A percentile compares a stretch with the other conserved stretches of the same genome.
phyloP scores from a whole-genome alignment of 1,140 invertebrate genomes.

The Solen grandis region DNA sequence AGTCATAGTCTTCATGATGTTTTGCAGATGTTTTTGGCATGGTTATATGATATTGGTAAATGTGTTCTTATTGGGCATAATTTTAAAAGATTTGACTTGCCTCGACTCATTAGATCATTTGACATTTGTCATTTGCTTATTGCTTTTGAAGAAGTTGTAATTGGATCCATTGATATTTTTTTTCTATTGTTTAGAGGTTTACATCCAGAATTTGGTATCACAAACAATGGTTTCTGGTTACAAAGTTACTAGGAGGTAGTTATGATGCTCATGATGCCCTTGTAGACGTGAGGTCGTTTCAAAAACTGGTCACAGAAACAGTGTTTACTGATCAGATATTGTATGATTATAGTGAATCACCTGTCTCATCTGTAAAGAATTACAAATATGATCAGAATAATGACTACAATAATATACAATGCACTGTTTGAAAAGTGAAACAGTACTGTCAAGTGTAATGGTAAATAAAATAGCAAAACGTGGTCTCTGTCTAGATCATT shows the following conservation, averaged over 20 bases:
- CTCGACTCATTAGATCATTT: neutral
- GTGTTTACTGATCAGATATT: neutral
- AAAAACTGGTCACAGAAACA: neutral
- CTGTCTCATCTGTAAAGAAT: neutral
- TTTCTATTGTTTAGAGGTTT: neutral
- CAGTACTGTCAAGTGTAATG: neutral
- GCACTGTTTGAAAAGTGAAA: neutral
- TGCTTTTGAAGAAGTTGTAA: neutral
- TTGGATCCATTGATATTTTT: slow-evolving; percentile 25
- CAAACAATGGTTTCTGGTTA: neutral
- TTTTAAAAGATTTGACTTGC: slow-evolving; percentile 29
- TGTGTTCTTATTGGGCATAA: slow-evolving; percentile 34
- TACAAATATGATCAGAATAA: neutral
- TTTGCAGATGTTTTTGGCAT: neutral
- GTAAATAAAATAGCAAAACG: neutral
- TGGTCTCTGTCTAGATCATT: neutral
- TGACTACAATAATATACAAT: neutral
- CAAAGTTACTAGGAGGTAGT: neutral
- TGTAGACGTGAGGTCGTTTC: neutral
- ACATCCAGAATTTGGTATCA: neutral
- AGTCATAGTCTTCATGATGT: neutral
- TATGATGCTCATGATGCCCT: neutral
- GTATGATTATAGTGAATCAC: neutral
- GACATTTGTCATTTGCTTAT: neutral
- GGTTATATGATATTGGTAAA: neutral